These are phyloP conservation scores for Eulemur macaco DNA, from an alignment of 2,113 vertebrate species.

Conservation along the genomic window DNA sequence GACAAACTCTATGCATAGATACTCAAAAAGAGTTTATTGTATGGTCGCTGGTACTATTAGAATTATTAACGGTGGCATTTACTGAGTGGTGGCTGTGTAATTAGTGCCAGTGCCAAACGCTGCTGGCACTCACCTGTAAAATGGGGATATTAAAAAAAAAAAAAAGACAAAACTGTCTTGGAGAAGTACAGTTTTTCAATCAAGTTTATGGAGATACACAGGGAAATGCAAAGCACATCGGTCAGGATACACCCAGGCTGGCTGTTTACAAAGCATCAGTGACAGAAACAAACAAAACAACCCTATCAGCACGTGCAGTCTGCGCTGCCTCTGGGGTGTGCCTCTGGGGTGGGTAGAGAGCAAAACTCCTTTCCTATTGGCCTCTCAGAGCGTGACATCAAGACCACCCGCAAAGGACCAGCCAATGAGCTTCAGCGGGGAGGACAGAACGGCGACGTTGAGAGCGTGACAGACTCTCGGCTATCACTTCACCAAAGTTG, in stretches of 20 bases:
- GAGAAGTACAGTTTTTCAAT: neutral
- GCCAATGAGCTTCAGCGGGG: slow-evolving; percentile 21
- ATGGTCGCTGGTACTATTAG: neutral
- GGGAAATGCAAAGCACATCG: neutral
- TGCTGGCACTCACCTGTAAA: too few species aligned
- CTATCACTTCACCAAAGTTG: neutral
- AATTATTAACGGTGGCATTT: neutral
- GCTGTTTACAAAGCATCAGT: neutral
- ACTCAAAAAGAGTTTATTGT: neutral
- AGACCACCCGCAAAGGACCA: neutral
- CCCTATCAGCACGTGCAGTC: neutral
- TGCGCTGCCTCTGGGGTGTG: neutral
- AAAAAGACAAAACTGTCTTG: neutral
- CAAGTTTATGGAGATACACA: neutral
- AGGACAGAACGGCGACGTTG: neutral
- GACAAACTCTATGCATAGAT: neutral
- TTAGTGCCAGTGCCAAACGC: neutral
- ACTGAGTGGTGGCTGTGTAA: neutral
- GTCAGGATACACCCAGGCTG: neutral
- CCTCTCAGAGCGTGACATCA: neutral
- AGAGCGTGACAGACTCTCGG: neutral
- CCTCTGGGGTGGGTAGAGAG: neutral
- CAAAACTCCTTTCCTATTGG: slow-evolving; percentile 21
- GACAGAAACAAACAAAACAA: neutral
- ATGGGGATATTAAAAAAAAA: neutral